Evolutionary conservation across 2,797 vertebrate species (phyloP), one percentile per base, ranked within the genome.

Genomic region (Coregonus ussuriensis): DNA sequence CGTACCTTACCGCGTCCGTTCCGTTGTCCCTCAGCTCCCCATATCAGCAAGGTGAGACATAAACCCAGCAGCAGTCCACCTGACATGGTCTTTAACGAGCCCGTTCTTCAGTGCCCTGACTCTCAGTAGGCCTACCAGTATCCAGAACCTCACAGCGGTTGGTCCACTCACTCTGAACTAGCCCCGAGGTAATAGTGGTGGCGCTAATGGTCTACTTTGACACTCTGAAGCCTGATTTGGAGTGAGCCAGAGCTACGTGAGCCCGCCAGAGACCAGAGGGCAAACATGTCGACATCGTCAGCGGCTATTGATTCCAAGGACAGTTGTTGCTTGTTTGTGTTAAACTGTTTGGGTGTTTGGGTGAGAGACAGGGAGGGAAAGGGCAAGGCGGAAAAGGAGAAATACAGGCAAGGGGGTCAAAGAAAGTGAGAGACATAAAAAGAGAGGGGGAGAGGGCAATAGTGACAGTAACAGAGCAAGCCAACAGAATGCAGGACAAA

Each of bases 1-100:
- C 90, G 29, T 90, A 94, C 93, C 89, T 84, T 90, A 74, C 21
- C 83, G 66, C 13, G 74, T 77, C 74, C 35, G 1, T 83, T 85
- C 63, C 65, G 81, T 77, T 91, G 77, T 1, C 75, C 88, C 35
- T 86, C 79, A 0, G 67, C 85, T 73, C 65, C 72, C 77, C 77
- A 72, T 4, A 14, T 72, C 54, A 88, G 71, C 73, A 90, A 78
- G 62, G 70, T 4, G 41, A 92, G 73, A 78, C 81, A 78, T 62
- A 83, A 35, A 53, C 77, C n/a, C 59, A 93, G 71, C 65, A 91
- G 82, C 37, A 93, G 76, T 74, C 87, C 80, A 71, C 82, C 77
- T 59, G 84, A 77, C 72, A 79, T 67, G 4, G 52, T 59, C 85
- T 82, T 75, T 77, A 82, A 76, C 77, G 41, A 4, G 0, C 78